Evolutionary conservation across 2,797 vertebrate species (phyloP), one percentile per base, ranked within the genome.

Genomic region (Hydrolagus colliei): DNA sequence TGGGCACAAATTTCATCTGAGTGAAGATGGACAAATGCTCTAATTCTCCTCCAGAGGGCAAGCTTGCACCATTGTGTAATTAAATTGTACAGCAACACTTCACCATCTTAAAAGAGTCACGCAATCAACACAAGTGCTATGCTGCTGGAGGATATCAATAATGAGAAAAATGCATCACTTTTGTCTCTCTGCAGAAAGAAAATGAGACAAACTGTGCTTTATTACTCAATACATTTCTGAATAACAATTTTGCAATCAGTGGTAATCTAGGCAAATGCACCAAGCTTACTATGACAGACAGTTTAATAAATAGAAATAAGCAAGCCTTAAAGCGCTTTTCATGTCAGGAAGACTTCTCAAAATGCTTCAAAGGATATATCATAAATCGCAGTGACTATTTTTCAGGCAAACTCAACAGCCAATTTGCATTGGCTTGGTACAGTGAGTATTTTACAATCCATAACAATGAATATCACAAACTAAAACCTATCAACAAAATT

Each of bases 41-140:
- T 52, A 0, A 52, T 82, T 8, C 14, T 82, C 63, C 79, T 68
- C 32, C 35, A 84, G 79, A 13, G 79, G 79, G 79, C 79, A 84
- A 63, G 41, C 32, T 68, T 68, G 65, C 35, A 71, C 65, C 12
- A 84, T 65, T 67, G 14, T 80, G 78, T 7, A 52, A 59, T 20
- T 67, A 27, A 67, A 67, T 78, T 11, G 20, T 76, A 27, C 13
- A 6, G 61, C 59, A 13, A 52, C 41, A 27, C 76, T 63, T 52
- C 41, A 52, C 41, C 41, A 79, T 6, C 63, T 5, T 22, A 77
- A 61, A 52, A 20, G 18, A 61, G 27, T 27, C 27, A 35, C 16
- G 18, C 5, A 20, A 18, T 32, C 27, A 82, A 68, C 35, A 27
- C 22, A 35, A 32, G 13, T 18, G 27, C 13, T 62, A 63, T 12